These are phyloP conservation scores for Ceyx erithaca DNA, from an alignment of 2,797 vertebrate species.

Conservation along the genomic window DNA sequence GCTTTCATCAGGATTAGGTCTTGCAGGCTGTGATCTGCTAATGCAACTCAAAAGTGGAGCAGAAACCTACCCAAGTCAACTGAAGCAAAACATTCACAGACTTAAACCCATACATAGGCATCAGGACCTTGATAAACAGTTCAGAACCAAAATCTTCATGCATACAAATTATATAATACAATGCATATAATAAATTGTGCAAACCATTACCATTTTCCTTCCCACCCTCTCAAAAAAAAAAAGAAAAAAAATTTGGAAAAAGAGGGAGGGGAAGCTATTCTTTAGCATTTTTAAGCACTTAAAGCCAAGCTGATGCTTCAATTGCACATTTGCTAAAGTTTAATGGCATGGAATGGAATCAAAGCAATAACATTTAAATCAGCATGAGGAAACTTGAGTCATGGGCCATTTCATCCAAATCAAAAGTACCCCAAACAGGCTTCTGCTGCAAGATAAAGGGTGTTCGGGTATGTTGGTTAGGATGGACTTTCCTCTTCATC, in stretches of 20 bases:
- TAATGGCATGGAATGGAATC: slow-evolving; percentile 59
- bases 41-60: neutral
- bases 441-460: neutral
- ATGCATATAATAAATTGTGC: neutral
- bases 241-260: neutral
- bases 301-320: slow-evolving; percentile 41
- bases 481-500: neutral
- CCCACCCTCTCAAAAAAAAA: neutral
- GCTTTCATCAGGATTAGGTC: neutral
- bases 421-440: slow-evolving; percentile 3
- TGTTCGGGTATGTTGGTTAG: neutral
- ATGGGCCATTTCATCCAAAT: slow-evolving; percentile 3
- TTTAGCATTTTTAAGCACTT: slow-evolving; percentile 27
- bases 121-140: neutral
- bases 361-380: slow-evolving; percentile 44
- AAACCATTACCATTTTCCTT: neutral
- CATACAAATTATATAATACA: neutral
- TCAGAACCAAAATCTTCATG: neutral
- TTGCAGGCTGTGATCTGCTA: neutral
- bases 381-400: slow-evolving; percentile 35
- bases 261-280: neutral
- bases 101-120: neutral
- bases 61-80: neutral
- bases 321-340: slow-evolving; percentile 66
- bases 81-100: neutral